Conservation (phyloP, 1,140 invertebrate species). For the Sitodiplosis mosellana region DNA sequence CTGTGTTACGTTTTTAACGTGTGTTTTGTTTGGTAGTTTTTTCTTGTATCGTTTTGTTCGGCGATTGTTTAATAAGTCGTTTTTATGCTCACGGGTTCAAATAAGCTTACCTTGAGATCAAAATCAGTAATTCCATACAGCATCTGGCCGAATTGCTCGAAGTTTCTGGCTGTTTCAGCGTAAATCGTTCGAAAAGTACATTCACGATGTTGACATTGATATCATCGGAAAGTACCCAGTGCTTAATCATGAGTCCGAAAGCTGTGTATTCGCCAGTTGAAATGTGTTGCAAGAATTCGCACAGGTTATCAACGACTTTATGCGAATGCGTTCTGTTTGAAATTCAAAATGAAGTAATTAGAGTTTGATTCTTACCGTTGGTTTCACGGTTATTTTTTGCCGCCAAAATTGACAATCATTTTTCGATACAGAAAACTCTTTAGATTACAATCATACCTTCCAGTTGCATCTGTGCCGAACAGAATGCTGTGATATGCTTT, state of each 20-base stretch:
- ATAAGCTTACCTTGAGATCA: conserved; percentile 43
- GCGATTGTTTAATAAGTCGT: too few species aligned
- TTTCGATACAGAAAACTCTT: too few species aligned
- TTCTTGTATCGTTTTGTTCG: too few species aligned
- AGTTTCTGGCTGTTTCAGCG: conserved; percentile 50
- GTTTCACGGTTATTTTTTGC: too few species aligned
- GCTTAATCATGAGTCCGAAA: conserved; percentile 44
- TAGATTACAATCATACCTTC: conserved; percentile 6
- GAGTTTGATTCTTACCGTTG: neutral
- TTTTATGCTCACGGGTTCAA: too few species aligned
- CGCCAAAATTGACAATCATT: too few species aligned
- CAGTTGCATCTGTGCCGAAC: conserved; percentile 17
- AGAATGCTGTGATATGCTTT: conserved; percentile 28
- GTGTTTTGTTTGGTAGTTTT: too few species aligned
- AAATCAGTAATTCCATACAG: conserved; percentile 51
- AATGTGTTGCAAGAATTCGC: conserved; percentile 34
- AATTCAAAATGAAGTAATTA: neutral
- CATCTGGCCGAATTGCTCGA: conserved; percentile 43
- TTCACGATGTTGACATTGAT: conserved; percentile 31
- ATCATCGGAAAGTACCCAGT: conserved; percentile 43
- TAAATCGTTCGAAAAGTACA: conserved; percentile 66
- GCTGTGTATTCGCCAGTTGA: conserved; percentile 45
- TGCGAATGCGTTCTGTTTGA: conserved; percentile 26
- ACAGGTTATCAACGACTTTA: conserved; percentile 39
- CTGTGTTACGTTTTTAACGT: too few species aligned